These are phyloP conservation scores for Hemibagrus guttatus DNA, from an alignment of 2,797 vertebrate genomes.

Conservation along the genomic window DNA sequence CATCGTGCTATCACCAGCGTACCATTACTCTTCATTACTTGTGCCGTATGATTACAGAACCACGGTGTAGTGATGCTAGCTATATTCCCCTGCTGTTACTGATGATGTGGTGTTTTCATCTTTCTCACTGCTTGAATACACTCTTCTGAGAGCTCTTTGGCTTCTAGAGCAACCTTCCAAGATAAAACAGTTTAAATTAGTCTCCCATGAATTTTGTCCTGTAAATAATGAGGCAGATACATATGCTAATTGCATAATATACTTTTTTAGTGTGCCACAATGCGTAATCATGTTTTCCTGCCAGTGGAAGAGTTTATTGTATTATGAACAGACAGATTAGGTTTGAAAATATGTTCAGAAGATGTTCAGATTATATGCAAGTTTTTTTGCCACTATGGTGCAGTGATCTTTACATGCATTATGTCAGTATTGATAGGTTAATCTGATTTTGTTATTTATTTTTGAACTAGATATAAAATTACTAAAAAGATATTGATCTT, in stretches of 20 bases:
- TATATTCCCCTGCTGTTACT: neutral
- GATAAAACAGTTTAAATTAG: neutral
- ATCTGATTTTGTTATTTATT: neutral
- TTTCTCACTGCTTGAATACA: neutral
- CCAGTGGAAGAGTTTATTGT: neutral
- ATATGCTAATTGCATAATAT: neutral
- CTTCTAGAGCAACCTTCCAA: neutral
- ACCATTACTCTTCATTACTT: conserved; percentile 13
- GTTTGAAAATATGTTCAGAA: neutral
- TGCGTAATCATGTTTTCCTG: neutral
- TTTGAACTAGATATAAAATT: neutral
- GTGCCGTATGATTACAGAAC: conserved; percentile 20
- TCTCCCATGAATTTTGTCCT: neutral
- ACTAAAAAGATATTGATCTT: neutral
- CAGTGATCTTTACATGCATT: neutral
- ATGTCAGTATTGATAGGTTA: neutral
- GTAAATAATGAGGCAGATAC: neutral
- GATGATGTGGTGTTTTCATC: conserved; percentile 2
- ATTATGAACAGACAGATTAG: neutral
- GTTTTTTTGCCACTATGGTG: neutral
- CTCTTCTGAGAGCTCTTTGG: neutral
- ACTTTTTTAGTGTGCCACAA: neutral
- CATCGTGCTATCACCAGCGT: neutral
- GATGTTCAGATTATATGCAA: neutral
- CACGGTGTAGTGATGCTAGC: neutral